Percentiles rank a stretch among this genome's conserved stretches.
These are phyloP conservation scores for Rhynchonycteris naso DNA, from an alignment of 2,797 vertebrate species.

Conservation along the genomic window DNA sequence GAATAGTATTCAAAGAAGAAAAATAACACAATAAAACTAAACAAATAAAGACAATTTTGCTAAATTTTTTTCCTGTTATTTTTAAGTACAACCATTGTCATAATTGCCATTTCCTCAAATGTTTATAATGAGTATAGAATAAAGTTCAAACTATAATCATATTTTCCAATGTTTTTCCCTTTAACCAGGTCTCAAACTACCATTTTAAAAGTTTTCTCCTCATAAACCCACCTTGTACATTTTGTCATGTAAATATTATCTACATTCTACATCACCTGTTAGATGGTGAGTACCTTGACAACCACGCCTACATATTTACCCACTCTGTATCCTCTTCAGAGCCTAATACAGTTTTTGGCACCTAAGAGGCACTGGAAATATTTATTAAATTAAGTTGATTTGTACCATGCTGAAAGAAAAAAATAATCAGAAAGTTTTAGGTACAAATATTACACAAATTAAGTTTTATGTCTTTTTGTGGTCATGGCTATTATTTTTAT, in stretches of 20 bases:
- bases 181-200: background rate
- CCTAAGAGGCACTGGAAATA: background rate
- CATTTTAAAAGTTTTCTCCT: background rate
- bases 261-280: background rate
- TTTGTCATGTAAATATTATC: background rate
- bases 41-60: background rate
- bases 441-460: background rate
- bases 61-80: background rate
- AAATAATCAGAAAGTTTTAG: background rate
- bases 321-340: background rate
- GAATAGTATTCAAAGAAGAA: background rate
- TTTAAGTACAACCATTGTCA: background rate
- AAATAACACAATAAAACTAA: conserved; percentile 5
- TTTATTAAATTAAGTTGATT: background rate
- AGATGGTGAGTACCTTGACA: background rate
- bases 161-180: background rate
- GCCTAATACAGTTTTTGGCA: background rate
- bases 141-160: background rate
- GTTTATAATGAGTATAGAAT: background rate
- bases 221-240: background rate
- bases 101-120: background rate
- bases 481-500: background rate
- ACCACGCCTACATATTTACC: background rate
- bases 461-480: conserved; percentile 35
- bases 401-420: background rate